phyloP scores from a whole-genome alignment of 1,140 invertebrate species.

The Asobara japonica region DNA sequence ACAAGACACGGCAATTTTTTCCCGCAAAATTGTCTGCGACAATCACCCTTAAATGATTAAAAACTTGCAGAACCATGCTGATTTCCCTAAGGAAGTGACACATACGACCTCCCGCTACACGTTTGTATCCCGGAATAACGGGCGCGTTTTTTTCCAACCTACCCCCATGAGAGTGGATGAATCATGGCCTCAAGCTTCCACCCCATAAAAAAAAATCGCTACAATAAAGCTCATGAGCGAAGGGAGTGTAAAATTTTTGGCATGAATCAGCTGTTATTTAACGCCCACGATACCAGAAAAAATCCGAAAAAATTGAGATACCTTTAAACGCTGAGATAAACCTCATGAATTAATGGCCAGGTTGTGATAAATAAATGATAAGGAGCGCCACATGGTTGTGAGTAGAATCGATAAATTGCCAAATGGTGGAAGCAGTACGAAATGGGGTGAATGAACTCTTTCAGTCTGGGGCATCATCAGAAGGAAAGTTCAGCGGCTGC shows the following conservation, averaged over 20 bases:
- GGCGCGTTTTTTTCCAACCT: not conserved
- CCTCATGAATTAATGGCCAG: not conserved
- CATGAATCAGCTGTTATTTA: not conserved
- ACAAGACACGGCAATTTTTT: no score
- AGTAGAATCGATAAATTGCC: constrained; percentile 22
- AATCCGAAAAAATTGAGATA: not conserved
- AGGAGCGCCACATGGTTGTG: constrained; percentile 2
- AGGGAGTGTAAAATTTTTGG: not conserved
- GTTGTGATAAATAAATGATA: constrained; percentile 10
- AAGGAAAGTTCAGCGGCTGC: not conserved
- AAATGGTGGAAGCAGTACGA: constrained; percentile 1
- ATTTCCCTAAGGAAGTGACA: no score
- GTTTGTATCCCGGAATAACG: not conserved
- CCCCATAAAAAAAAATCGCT: not conserved
- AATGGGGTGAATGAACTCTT: constrained; percentile 15
- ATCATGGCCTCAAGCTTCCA: not conserved
- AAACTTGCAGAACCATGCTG: no score
- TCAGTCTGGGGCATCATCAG: not conserved
- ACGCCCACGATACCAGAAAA: not conserved
- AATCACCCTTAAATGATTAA: no score
- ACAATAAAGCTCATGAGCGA: not conserved
- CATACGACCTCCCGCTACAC: no score
- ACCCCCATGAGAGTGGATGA: not conserved
- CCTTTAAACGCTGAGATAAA: not conserved
- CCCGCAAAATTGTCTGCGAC: no score